Evolutionary conservation across 2,888 invertebrate genomes (phyloP), one percentile per base, ranked within the genome.

Genomic region (Mythimna albipuncta): DNA sequence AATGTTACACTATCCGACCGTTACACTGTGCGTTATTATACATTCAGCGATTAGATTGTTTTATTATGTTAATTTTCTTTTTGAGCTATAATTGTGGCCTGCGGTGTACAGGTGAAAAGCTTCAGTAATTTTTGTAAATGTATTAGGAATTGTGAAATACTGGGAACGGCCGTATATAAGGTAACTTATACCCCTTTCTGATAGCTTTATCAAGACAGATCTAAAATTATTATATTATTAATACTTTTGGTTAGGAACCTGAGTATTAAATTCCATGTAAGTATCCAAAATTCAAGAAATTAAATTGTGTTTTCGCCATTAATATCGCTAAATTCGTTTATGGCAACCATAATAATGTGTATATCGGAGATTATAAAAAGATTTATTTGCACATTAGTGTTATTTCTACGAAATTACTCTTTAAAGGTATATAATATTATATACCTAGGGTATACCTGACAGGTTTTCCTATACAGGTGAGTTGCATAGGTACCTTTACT

Each of bases 1-100:
- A 90, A 89, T 89, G 88, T 84, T 85, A 82, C 80, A 83, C 85
- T 85, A 87, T 87, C 88, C 85, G 82, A 72, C 69, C 80, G 79
- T 83, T 82, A 86, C 84, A 87, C 80, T 79, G 81, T 79, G 79
- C 84, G 79, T 82, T 89, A 85, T 87, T 86, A 88, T 87, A 85
- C 84, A 85, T 73, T 84, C 74, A 75, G 73, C 82, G 89, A 89
- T 89, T 88, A 89, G 88, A 89, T 88, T 88, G 85, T 79, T 85
- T 83, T 79, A 85, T 79, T 85, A 85, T 85, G 85, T 69, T 66
- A 86, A 86, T 85, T 81, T 81, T 73, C 50, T 71, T 75, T 84
- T 73, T 75, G 65, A 69, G 54, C 64, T 76, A 50, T 79, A 78
- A 62, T 65, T 77, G 64, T 74, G 74, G 64, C 35, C 47, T 50